These are phyloP conservation scores for Lepidonotus clava DNA, from an alignment of 2,888 invertebrate species.

Conservation along the genomic window DNA sequence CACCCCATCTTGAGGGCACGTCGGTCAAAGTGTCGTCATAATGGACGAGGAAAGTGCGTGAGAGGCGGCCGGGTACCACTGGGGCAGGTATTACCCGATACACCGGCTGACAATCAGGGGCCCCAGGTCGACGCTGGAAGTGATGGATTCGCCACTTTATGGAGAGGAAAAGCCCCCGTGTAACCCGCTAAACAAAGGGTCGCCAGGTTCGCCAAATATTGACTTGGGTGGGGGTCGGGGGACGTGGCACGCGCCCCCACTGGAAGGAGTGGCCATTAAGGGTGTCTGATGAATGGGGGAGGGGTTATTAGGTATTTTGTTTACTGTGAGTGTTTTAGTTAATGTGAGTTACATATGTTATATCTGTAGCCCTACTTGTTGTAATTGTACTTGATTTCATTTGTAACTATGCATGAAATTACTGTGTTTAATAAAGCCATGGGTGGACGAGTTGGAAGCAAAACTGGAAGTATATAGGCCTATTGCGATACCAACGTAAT, in stretches of 20 bases:
- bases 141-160: conserved; percentile 7
- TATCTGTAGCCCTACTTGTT: too few relatives aligned
- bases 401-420: too few relatives aligned
- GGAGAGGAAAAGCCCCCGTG: conserved; percentile 9
- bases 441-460: too few relatives aligned
- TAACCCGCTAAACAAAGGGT: conserved; percentile 38
- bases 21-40: background rate
- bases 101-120: conserved; percentile 10
- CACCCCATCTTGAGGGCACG: background rate
- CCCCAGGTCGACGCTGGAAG: background rate
- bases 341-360: too few relatives aligned
- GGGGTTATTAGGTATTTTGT: too few relatives aligned
- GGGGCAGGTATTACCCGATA: conserved; percentile 12
- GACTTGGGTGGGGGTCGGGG: background rate
- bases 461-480: too few relatives aligned
- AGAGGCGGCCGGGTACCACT: background rate
- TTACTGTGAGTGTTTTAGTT: too few relatives aligned
- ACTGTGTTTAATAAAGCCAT: too few relatives aligned
- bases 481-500: too few relatives aligned
- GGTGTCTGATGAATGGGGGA: background rate
- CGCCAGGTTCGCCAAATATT: background rate
- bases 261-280: background rate
- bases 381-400: too few relatives aligned
- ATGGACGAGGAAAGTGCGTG: conserved; percentile 18
- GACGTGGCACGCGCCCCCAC: background rate